These are phyloP conservation scores for Fringilla coelebs DNA, from an alignment of 2,797 vertebrate species.

Conservation along the genomic window DNA sequence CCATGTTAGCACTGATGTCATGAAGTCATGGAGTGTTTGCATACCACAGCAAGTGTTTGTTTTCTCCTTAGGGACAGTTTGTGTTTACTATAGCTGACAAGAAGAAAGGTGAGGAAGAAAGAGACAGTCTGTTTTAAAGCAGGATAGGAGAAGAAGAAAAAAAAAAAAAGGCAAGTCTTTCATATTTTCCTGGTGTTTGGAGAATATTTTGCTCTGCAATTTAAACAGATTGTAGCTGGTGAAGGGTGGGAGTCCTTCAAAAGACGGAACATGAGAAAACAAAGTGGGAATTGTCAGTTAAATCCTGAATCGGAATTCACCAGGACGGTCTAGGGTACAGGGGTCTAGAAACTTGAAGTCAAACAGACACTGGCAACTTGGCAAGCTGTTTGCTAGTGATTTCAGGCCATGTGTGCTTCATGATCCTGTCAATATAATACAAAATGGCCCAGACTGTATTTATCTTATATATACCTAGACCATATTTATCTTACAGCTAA, in stretches of 20 bases:
- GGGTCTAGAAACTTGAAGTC: neutral
- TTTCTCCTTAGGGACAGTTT: conserved; percentile 39
- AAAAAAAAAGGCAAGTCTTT: neutral
- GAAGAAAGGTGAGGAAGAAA: conserved; percentile 32
- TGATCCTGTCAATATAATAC: neutral
- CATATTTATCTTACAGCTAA: neutral
- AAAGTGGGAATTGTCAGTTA: neutral
- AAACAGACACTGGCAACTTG: neutral
- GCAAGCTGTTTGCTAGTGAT: neutral
- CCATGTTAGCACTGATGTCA: neutral
- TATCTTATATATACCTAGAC: neutral
- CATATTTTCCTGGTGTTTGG: neutral
- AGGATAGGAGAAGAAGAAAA: neutral
- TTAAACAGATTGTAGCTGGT: neutral
- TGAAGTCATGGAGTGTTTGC: conserved; percentile 19
- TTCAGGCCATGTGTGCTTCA: neutral
- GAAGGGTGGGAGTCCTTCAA: neutral
- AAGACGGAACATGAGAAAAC: neutral
- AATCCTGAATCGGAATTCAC: neutral
- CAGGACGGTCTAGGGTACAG: neutral
- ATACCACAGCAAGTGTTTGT: conserved; percentile 39
- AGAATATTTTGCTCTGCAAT: neutral
- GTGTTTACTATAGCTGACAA: conserved; percentile 31
- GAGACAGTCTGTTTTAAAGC: neutral
- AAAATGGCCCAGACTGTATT: neutral